These are phyloP conservation scores for Dryobotodes eremita DNA, from an alignment of 2,888 invertebrate species.

Conservation along the genomic window DNA sequence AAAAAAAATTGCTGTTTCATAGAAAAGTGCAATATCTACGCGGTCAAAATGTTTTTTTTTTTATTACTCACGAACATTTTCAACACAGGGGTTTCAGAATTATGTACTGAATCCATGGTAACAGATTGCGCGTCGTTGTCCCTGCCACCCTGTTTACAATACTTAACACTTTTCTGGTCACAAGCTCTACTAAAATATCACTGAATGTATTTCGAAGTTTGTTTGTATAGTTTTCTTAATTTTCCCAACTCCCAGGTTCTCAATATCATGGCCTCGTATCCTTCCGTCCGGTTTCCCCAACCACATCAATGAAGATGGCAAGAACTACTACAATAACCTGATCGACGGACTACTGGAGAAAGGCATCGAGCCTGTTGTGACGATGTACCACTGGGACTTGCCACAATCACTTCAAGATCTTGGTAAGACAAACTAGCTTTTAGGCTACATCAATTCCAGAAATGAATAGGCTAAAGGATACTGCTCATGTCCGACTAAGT, in stretches of 20 bases:
- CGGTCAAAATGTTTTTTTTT: too few species aligned
- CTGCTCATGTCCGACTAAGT: background rate
- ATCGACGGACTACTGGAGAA: conserved; percentile 87
- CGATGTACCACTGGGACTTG: conserved; percentile 87
- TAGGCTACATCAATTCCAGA: too few species aligned
- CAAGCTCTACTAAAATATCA: background rate
- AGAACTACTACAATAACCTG: conserved; percentile 89
- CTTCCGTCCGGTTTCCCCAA: conserved; percentile 78
- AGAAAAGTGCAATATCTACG: too few species aligned
- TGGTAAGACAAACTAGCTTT: conserved; percentile 53
- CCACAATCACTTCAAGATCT: conserved; percentile 82
- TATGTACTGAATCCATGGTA: too few species aligned
- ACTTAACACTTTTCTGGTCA: background rate
- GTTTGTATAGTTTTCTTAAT: background rate
- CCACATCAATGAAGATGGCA: conserved; percentile 86
- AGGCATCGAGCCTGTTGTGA: conserved; percentile 90
- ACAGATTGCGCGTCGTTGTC: too few species aligned
- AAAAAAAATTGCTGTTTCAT: too few species aligned
- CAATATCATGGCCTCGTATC: conserved; percentile 91
- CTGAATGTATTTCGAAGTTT: background rate
- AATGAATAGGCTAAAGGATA: background rate
- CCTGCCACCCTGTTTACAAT: too few species aligned
- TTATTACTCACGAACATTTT: too few species aligned
- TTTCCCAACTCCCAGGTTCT: conserved; percentile 83
- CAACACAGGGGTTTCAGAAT: too few species aligned